Conservation (phyloP, 2,113 vertebrate species). For the Equus quagga region DNA sequence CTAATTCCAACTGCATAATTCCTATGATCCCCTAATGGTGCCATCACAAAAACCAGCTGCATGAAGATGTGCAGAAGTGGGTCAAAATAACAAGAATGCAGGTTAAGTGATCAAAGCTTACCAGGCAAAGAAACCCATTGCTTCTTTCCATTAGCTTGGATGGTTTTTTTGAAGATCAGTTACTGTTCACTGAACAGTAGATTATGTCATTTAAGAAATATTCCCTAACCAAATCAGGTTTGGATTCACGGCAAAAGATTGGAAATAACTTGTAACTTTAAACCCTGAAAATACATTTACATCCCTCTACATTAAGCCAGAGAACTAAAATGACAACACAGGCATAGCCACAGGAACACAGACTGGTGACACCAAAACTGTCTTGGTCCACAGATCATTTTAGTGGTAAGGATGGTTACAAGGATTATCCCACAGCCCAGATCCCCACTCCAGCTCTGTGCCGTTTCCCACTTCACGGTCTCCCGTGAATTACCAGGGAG, state of each 20-base stretch:
- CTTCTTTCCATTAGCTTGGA: slow-evolving; percentile 2
- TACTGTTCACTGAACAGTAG: background rate
- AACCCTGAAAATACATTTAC: slow-evolving; percentile 5
- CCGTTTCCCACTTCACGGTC: background rate
- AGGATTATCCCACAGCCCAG: background rate
- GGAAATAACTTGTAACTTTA: slow-evolving; percentile 33
- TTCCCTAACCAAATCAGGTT: slow-evolving; percentile 37
- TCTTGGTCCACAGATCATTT: background rate
- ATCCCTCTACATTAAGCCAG: background rate
- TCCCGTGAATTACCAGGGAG: background rate
- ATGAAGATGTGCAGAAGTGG: slow-evolving; percentile 33
- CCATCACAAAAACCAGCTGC: background rate
- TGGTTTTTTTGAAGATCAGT: slow-evolving; percentile 30
- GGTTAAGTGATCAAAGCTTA: slow-evolving; percentile 35
- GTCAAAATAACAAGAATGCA: slow-evolving; percentile 59
- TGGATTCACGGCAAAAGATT: slow-evolving; percentile 16
- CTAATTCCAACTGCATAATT: background rate
- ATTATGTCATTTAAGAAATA: slow-evolving; percentile 58
- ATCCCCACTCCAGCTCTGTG: background rate
- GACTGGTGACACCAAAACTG: background rate
- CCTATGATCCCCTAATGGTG: background rate
- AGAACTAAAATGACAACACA: background rate
- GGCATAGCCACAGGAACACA: background rate
- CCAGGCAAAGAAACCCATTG: background rate
- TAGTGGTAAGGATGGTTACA: background rate